phyloP scores from a whole-genome alignment of 2,113 vertebrate species.

The Montifringilla adamsi region DNA sequence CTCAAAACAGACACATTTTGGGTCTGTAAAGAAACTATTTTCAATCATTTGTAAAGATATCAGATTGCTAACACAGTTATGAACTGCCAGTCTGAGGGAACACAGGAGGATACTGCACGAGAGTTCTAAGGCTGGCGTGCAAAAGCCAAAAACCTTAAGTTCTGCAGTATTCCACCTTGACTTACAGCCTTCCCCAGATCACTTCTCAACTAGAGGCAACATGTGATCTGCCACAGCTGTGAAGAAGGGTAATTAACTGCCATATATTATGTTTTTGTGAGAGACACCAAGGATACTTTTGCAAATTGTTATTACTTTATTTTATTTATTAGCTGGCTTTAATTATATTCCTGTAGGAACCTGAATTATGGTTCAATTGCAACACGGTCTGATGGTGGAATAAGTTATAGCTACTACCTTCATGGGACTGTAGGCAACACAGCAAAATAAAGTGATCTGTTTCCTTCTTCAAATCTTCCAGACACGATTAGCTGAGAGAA shows the following conservation, averaged over 20 bases:
- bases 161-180: neutral
- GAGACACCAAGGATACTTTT: neutral
- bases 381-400: neutral
- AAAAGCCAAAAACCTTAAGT: neutral
- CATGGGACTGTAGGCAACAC: neutral
- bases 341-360: constrained; percentile 47
- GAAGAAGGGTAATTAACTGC: neutral
- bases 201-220: neutral
- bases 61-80: neutral
- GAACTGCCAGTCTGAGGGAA: neutral
- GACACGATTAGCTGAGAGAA: neutral
- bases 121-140: neutral
- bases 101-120: neutral
- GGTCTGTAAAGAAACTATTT: neutral
- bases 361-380: neutral
- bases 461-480: neutral
- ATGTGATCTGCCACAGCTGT: neutral
- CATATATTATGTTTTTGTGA: constrained; percentile 37
- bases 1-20: neutral
- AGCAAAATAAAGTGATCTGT: neutral
- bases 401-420: constrained; percentile 35
- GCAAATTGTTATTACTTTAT: constrained; percentile 34
- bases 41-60: neutral
- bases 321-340: constrained; percentile 54
- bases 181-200: neutral